phyloP scores from a whole-genome alignment of 2,888 invertebrate species.

The Amphiduros pacificus region DNA sequence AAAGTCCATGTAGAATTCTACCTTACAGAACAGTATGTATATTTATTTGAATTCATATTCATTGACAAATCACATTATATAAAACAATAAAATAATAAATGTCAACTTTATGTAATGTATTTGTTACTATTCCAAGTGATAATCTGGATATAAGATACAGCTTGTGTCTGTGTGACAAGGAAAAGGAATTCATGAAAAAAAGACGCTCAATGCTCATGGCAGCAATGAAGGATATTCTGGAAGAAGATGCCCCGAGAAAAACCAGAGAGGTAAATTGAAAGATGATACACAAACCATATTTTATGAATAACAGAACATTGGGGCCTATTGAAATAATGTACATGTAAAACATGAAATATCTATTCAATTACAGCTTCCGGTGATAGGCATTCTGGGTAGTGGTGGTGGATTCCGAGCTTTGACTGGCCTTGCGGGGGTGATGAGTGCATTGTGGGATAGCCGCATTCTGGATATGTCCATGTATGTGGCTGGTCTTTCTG shows the following conservation, averaged over 20 bases:
- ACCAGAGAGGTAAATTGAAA: too few species aligned
- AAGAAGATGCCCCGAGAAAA: conserved; percentile 46
- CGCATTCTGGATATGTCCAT: conserved; percentile 58
- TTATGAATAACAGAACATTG: too few species aligned
- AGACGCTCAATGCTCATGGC: conserved; percentile 47
- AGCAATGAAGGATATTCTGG: conserved; percentile 52
- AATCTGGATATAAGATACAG: conserved; percentile 59
- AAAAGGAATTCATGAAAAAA: conserved; percentile 41
- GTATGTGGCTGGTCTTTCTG: conserved; percentile 60
- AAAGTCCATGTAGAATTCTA: too few species aligned
- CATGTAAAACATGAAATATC: too few species aligned
- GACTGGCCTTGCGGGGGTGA: conserved; percentile 58
- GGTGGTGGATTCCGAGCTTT: conserved; percentile 63
- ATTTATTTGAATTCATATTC: too few species aligned
- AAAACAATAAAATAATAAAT: too few species aligned
- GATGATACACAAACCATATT: too few species aligned
- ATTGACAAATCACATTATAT: too few species aligned
- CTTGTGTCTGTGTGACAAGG: conserved; percentile 57
- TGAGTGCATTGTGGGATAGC: conserved; percentile 57
- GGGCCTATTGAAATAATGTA: too few species aligned
- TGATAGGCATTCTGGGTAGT: conserved; percentile 60
- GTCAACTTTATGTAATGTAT: too few species aligned
- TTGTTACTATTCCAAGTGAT: conserved; percentile 54
- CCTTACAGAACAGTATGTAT: too few species aligned
- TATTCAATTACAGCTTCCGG: conserved; percentile 59